A percentile compares a stretch with the other conserved stretches of the same genome.
These are phyloP conservation scores for Xiphorhynchus elegans DNA, from an alignment of 2,113 vertebrate species.

Conservation along the genomic window DNA sequence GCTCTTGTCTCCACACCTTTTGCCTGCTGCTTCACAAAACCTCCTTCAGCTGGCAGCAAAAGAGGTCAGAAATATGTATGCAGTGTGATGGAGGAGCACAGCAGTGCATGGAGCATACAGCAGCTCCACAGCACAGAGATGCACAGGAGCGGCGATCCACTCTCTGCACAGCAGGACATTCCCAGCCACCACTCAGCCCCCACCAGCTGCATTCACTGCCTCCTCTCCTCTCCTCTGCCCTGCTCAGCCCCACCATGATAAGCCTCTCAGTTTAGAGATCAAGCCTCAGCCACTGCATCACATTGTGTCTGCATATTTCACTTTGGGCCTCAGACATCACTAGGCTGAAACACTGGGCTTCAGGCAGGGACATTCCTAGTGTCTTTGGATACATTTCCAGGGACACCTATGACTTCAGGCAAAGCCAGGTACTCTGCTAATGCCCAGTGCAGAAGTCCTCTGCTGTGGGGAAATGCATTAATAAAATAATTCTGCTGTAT, in stretches of 20 bases:
- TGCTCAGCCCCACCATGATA: rapidly evolving
- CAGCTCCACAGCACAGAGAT: rapidly evolving
- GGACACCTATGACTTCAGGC: not conserved
- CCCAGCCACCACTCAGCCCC: not conserved
- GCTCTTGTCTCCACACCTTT: not conserved
- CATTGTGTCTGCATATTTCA: not conserved
- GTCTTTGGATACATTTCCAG: not conserved
- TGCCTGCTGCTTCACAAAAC: not conserved
- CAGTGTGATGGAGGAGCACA: not conserved
- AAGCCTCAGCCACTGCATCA: rapidly evolving
- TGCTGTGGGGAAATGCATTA: not conserved
- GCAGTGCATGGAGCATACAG: not conserved
- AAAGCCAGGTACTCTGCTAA: not conserved
- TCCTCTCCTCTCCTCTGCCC: not conserved
- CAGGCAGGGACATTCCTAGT: not conserved
- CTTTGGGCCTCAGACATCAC: not conserved
- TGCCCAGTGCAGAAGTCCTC: not conserved
- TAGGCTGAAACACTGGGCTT: not conserved
- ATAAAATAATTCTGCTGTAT: conserved; percentile 45
- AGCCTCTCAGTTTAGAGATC: not conserved
- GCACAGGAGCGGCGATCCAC: rapidly evolving
- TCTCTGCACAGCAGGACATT: not conserved
- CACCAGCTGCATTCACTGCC: not conserved
- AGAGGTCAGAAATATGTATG: not conserved
- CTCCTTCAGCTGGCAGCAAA: not conserved